phyloP scores from a whole-genome alignment of 2,888 invertebrate genomes.

The Chaetogeoica ovagalla region DNA sequence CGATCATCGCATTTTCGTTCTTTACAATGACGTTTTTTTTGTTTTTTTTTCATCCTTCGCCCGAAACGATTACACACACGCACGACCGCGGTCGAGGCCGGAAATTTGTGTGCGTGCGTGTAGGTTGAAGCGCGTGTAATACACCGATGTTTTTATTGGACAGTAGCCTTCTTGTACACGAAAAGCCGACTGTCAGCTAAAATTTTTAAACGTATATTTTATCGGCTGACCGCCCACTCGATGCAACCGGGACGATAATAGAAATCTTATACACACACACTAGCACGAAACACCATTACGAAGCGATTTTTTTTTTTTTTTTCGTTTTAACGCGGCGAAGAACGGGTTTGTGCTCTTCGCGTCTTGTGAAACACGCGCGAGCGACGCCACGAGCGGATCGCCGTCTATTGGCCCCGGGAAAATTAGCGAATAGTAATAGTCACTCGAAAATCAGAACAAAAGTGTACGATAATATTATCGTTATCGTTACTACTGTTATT shows the following conservation, averaged over 20 bases:
- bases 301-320: not conserved
- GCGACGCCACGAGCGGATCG: not conserved
- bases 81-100: not conserved
- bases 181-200: not conserved
- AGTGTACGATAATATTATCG: not conserved
- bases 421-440: slow-evolving; percentile 24
- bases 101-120: not conserved
- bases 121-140: not conserved
- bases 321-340: not conserved
- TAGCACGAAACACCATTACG: not conserved
- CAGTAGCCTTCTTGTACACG: not conserved
- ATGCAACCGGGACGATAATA: not conserved
- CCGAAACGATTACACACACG: not conserved
- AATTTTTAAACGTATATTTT: not conserved
- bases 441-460: slow-evolving; percentile 28
- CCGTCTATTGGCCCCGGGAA: not conserved
- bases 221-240: not conserved
- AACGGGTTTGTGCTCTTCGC: not conserved
- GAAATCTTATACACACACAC: not conserved
- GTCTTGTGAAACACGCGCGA: slow-evolving; percentile 5
- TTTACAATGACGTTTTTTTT: not conserved
- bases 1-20: not conserved
- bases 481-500: no score
- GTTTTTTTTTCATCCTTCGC: no score
- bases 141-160: not conserved